Conservation (phyloP, 2,113 vertebrate genomes). For the Rhea americana region DNA sequence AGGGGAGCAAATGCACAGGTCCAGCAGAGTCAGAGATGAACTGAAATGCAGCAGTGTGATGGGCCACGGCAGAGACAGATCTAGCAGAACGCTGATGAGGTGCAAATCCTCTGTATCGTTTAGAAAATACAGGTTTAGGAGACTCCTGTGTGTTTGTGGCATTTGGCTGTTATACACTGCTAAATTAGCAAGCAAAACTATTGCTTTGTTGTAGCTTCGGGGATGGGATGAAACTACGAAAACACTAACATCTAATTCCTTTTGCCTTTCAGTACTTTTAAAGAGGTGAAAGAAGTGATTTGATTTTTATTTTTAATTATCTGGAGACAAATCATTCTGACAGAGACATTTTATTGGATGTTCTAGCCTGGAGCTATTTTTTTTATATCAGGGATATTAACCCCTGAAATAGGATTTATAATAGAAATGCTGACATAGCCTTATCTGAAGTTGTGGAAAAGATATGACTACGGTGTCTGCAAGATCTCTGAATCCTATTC, state of each 20-base stretch:
- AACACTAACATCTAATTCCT: background rate
- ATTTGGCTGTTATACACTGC: background rate
- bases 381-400: constrained; percentile 5
- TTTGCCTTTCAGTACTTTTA: constrained; percentile 40
- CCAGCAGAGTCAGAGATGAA: background rate
- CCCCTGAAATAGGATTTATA: constrained; percentile 17
- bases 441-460: constrained; percentile 38
- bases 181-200: constrained; percentile 1
- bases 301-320: constrained; percentile 69
- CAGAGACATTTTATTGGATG: constrained; percentile 32
- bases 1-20: fast-evolving
- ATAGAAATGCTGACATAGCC: constrained; percentile 15
- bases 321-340: constrained; percentile 53
- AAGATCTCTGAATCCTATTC: constrained; percentile 13
- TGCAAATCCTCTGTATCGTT: background rate
- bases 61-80: background rate
- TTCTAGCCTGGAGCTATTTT: constrained; percentile 35
- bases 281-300: constrained; percentile 31
- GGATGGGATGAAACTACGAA: constrained; percentile 1
- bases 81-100: background rate
- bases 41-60: background rate
- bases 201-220: constrained; percentile 2
- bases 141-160: background rate
- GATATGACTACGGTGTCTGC: background rate
- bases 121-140: background rate